Conservation (phyloP, 2,113 vertebrate genomes). For the Pollimyrus isidori region DNA sequence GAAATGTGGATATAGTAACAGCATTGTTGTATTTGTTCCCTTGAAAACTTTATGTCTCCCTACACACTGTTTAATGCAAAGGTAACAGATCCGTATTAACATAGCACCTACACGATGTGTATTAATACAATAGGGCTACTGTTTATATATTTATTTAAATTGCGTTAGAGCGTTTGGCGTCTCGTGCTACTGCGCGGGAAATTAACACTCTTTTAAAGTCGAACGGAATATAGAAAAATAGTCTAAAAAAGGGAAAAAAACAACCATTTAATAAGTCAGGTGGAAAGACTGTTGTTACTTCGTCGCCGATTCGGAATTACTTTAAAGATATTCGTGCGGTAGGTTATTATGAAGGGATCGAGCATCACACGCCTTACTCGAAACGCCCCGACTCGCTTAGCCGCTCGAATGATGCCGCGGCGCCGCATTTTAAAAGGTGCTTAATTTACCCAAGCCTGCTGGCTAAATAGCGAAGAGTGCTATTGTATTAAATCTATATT, state of each 20-base stretch:
- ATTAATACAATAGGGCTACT: background rate
- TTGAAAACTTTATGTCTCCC: background rate
- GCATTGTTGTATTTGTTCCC: background rate
- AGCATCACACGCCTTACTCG: background rate
- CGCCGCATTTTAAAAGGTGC: background rate
- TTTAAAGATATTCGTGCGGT: background rate
- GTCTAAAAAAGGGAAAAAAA: background rate
- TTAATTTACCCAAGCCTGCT: background rate
- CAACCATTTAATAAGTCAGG: background rate
- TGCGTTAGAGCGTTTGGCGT: background rate
- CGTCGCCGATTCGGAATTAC: background rate
- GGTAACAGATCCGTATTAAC: background rate
- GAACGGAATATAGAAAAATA: background rate
- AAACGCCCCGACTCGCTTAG: background rate
- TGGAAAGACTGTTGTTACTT: background rate
- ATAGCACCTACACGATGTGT: background rate
- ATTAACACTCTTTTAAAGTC: background rate
- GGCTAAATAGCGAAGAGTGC: background rate
- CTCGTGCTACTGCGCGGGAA: background rate
- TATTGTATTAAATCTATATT: background rate
- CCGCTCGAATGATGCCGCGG: background rate
- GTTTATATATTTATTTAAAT: background rate
- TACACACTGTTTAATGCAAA: background rate
- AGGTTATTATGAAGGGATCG: background rate
- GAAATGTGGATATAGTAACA: background rate